Evolutionary conservation across 2,113 vertebrate species (phyloP).

Genomic region (Syrmaticus mikado): DNA sequence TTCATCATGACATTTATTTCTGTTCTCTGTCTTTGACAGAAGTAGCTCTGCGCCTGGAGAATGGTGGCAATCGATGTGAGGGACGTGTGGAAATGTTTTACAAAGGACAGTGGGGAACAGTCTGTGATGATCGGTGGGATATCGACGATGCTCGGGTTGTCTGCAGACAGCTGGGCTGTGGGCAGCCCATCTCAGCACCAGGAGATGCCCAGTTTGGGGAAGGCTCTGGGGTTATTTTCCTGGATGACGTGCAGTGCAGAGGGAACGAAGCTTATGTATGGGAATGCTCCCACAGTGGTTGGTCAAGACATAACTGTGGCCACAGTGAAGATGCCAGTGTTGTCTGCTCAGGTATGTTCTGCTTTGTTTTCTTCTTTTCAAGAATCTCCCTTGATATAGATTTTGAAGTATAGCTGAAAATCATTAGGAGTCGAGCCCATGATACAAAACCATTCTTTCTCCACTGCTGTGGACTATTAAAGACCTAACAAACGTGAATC

Average conservation of each 20-base stretch:
- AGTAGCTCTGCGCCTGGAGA: not conserved
- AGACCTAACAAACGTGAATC: not conserved
- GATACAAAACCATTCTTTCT: not conserved
- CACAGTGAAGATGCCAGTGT: not conserved
- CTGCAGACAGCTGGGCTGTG: slow-evolving; percentile 52
- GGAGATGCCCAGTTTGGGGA: slow-evolving; percentile 12
- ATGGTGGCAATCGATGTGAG: not conserved
- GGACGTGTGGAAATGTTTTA: slow-evolving; percentile 45
- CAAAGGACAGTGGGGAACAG: slow-evolving; percentile 32
- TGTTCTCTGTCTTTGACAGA: not conserved
- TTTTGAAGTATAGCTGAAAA: not conserved
- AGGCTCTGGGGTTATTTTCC: slow-evolving; percentile 31
- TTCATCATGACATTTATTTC: not conserved
- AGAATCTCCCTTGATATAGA: not conserved
- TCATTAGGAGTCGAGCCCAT: not conserved
- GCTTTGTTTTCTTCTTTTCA: not conserved
- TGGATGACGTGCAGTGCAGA: not conserved
- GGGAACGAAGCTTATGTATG: not conserved
- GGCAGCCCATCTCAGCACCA: not conserved
- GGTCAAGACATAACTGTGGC: slow-evolving; percentile 36
- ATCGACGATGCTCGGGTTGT: not conserved
- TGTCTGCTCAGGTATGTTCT: slow-evolving; percentile 32
- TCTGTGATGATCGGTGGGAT: slow-evolving; percentile 62
- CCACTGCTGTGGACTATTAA: not conserved
- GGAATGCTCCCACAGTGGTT: not conserved